Evolutionary conservation across 2,888 invertebrate species (phyloP), one percentile per base, ranked within the genome.

Genomic region (Neoaliturus tenellus): DNA sequence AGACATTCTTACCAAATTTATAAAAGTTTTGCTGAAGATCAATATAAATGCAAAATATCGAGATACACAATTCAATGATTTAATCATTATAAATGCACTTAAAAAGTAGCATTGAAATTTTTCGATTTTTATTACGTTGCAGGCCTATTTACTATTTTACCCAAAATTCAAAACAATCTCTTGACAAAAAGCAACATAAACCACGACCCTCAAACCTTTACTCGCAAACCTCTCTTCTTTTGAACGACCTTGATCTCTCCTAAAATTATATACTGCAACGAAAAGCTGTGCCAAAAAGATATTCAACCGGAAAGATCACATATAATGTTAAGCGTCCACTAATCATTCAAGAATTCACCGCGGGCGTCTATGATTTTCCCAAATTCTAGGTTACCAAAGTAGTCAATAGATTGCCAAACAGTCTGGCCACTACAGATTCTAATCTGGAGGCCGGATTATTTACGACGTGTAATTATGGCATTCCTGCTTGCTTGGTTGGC

Each of bases 381-480:
- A 69, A 69, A 69, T 39, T 20, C 39, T 39, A 35, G 20, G 35
- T 69, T 69, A 2, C 62, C 3, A 62, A 28, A 17, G 35, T 55
- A 12, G 55, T 67, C 23, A 71, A 71, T 41, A 71, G 39, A 33
- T 71, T 71, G 39, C 71, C 39, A 71, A 67, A 39, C 71, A 39
- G 71, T 35, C 39, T 71, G 39, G 71, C 71, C 71, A 71, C 71
- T 23, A 39, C 33, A 71, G 71, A 71, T 62, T 39, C 33, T 67
- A 31, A 67, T 67, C 67, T n/a, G 67, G 31, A 2, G 62, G 28
- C 69, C 55, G 31, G 4, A 12, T 33, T 28, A 55, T 78, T 78
- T 78, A 78, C 23, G 51, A 55, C 55, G 17, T 20, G 35, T 78
- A 78, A 78, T 78, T 33, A 78, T 55, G 48, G 48, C 78, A 55